These are phyloP conservation scores for Platerodrilus igneus DNA, from an alignment of 2,888 invertebrate species.

Conservation along the genomic window DNA sequence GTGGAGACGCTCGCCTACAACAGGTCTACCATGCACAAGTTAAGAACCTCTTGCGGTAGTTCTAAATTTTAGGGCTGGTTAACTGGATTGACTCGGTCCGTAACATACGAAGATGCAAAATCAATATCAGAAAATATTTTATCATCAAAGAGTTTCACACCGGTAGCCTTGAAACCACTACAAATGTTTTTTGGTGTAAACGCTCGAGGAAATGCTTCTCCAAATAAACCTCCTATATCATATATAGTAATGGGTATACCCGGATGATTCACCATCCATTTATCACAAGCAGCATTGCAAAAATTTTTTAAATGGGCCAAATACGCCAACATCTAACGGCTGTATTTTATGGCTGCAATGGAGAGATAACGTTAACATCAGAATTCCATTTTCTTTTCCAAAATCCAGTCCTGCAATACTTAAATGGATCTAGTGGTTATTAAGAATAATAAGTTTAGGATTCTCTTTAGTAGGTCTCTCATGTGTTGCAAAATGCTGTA, in stretches of 20 bases:
- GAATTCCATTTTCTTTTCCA: slow-evolving; percentile 31
- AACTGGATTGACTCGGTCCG: too few species aligned
- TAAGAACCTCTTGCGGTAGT: too few species aligned
- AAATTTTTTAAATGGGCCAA: slow-evolving; percentile 30
- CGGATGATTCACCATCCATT: slow-evolving; percentile 25
- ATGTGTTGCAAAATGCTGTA: slow-evolving; percentile 35
- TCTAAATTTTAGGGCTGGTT: too few species aligned
- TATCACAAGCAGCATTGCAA: slow-evolving; percentile 25
- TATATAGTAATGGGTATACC: slow-evolving; percentile 37
- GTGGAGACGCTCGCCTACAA: too few species aligned
- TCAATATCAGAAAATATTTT: slow-evolving; percentile 9
- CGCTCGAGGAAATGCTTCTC: slow-evolving; percentile 28
- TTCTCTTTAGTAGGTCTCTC: slow-evolving; percentile 30
- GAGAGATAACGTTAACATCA: slow-evolving; percentile 36
- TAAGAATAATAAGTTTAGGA: slow-evolving; percentile 24
- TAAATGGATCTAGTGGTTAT: slow-evolving; percentile 29
- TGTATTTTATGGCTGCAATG: slow-evolving; percentile 35
- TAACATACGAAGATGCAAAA: slow-evolving; percentile 15
- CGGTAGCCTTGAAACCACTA: slow-evolving; percentile 30
- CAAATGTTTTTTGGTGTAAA: slow-evolving; percentile 32
- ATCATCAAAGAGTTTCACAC: slow-evolving; percentile 24
- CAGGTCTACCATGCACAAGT: too few species aligned
- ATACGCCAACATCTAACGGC: slow-evolving; percentile 33
- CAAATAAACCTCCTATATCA: slow-evolving; percentile 33
- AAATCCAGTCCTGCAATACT: slow-evolving; percentile 19